phyloP scores from a whole-genome alignment of 1,140 invertebrate species.

The Papilio helenus region DNA sequence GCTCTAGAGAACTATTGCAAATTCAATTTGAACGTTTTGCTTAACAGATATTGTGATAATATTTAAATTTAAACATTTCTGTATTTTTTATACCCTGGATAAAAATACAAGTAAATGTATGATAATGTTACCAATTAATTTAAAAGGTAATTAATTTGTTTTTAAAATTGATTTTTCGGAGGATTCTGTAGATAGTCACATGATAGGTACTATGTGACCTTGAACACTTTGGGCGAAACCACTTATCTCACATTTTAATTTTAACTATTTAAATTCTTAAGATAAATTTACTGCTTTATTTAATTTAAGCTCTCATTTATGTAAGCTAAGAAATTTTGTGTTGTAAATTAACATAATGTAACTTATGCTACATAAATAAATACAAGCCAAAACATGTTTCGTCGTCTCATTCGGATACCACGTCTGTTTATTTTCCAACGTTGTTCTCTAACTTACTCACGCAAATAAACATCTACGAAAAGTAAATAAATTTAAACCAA shows the following conservation, averaged over 20 bases:
- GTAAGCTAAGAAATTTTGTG: not conserved
- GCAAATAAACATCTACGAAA: constrained; percentile 26
- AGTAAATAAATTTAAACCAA: constrained; percentile 33
- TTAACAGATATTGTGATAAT: constrained; percentile 7
- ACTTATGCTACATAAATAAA: constrained; percentile 20
- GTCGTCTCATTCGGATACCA: constrained; percentile 26
- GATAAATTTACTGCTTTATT: not conserved
- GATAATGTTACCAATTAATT: not conserved
- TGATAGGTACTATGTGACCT: no score
- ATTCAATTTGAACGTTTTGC: constrained; percentile 23
- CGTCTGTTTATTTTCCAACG: constrained; percentile 33
- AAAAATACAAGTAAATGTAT: not conserved
- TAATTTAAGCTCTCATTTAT: not conserved
- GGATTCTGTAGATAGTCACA: no score
- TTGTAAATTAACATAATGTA: constrained; percentile 20
- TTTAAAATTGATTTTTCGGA: no score
- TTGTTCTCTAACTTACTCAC: constrained; percentile 27
- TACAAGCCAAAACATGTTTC: constrained; percentile 19
- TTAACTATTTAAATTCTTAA: not conserved
- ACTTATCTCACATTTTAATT: no score
- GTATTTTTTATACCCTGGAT: not conserved
- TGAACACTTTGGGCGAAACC: no score
- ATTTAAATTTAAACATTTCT: constrained; percentile 13
- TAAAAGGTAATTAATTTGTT: no score
- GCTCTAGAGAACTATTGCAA: constrained; percentile 21